Base-by-base conservation (phyloP, 2,113 vertebrate genomes). In the Cettia cetti region DNA sequence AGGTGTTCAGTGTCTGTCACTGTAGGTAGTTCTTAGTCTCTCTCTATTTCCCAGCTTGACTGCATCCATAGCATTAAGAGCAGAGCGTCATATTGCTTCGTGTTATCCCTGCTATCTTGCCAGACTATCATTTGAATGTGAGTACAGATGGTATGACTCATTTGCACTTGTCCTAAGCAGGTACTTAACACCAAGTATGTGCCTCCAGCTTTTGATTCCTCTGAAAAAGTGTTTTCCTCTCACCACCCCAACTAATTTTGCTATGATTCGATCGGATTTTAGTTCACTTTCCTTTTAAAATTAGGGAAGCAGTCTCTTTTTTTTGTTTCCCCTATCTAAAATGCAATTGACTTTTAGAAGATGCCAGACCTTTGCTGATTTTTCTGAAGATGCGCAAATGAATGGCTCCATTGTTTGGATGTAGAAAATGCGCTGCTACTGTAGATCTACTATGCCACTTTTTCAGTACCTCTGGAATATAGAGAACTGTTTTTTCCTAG, bases 111-210 rank as follows among this genome's bases (percentile, higher is more conserved):
- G 88, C 92, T 94, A 65, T 94, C 90, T 83, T 64, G 93, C 94
- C 96, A 95, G 95, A 94, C 96, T 86, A 3, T 78, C 82, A 89
- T 96, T 66, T 90, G 82, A 90, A 82, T 94, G 82, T 5, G 68
- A 71, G 60, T 92, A 45, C 95, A 97, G 96, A 96, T 97, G 95
- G 95, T 45, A 70, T 89, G 93, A 92, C 82, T 96, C 94, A 88
- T 96, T 96, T 93, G 93, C 93, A 90, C 95, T 96, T 90, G 85
- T 93, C 92, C 94, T 90, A 50, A 75, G 85, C 86, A 96, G 90
- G 64, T 89, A 37, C 82, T 95, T 96, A 90, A 86, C 88, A 93
- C 90, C 93, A 92, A 90, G 64, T 88, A 30, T 80, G 79, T 92
- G 80, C n/a, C 86, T 87, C 61, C 65, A 91, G 94, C 82, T 93